These are phyloP conservation scores for Apeira syringaria DNA, from an alignment of 2,888 invertebrate species.

Conservation along the genomic window DNA sequence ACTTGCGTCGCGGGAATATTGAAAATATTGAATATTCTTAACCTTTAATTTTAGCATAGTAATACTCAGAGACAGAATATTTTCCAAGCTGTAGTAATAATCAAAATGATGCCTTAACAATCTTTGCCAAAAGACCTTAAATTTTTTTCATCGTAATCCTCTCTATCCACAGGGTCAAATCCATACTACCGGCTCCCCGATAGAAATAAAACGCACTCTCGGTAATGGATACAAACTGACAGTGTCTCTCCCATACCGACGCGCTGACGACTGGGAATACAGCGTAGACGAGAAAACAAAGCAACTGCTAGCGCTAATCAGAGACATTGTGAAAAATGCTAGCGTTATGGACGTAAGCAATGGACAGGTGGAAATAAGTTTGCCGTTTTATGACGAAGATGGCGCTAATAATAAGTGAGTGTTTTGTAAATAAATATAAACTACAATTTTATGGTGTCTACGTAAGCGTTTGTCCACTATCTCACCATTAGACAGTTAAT, in stretches of 20 bases:
- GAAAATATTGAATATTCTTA: too few species aligned
- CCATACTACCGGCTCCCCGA: conserved; percentile 82
- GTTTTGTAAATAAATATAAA: too few species aligned
- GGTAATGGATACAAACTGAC: conserved; percentile 82
- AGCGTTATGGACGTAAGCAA: conserved; percentile 61
- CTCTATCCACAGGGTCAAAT: conserved; percentile 75
- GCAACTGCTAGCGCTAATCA: conserved; percentile 62
- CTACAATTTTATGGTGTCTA: too few species aligned
- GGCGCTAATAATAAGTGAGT: conserved; percentile 81
- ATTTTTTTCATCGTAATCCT: too few species aligned
- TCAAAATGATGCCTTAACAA: too few species aligned
- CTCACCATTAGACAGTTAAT: too few species aligned
- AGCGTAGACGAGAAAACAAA: conserved; percentile 54
- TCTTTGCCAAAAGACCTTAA: too few species aligned
- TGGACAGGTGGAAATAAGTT: conserved; percentile 63
- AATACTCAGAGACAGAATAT: too few species aligned
- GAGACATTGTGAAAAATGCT: conserved; percentile 76
- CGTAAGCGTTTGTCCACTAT: too few species aligned
- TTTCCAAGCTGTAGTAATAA: too few species aligned
- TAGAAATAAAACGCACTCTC: conserved; percentile 80
- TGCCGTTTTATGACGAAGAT: conserved; percentile 79
- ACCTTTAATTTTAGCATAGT: too few species aligned
- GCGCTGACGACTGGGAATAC: conserved; percentile 18
- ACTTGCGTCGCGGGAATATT: too few species aligned
- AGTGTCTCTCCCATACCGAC: conserved; percentile 47